A percentile compares a stretch with the other conserved stretches of the same genome.
Conservation (phyloP, 1,140 invertebrate species). For the Drosophila serrata region DNA sequence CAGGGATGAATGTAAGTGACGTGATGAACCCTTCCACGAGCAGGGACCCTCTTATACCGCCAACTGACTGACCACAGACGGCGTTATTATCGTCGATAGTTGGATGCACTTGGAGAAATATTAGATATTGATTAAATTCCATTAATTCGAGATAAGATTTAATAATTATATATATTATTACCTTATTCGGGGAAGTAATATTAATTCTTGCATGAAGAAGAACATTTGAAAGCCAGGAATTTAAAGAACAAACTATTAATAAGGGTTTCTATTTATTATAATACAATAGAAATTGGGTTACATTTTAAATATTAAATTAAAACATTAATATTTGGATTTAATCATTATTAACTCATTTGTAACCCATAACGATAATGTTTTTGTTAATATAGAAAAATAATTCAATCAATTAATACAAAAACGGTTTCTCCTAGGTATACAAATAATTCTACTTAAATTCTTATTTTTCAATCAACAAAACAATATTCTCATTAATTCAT, state of each 20-base stretch:
- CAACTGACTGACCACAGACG: slow-evolving; percentile 32
- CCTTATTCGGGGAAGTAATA: not conserved
- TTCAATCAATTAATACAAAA: too few species aligned
- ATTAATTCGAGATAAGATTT: not conserved
- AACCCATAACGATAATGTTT: too few species aligned
- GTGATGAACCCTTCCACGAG: slow-evolving; percentile 49
- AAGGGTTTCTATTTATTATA: not conserved
- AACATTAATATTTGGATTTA: too few species aligned
- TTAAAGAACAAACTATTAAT: too few species aligned
- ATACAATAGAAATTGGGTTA: too few species aligned
- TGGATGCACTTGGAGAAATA: slow-evolving; percentile 1
- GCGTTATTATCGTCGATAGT: slow-evolving; percentile 48
- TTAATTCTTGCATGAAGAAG: too few species aligned
- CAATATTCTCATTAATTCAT: not conserved
- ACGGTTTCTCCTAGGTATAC: too few species aligned
- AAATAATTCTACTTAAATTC: not conserved
- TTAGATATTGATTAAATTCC: too few species aligned
- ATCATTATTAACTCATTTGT: too few species aligned
- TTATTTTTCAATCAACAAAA: not conserved
- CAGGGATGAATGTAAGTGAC: slow-evolving; percentile 85
- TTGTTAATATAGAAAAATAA: too few species aligned
- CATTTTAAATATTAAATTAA: too few species aligned
- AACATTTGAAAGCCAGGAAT: not conserved
- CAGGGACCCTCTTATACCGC: slow-evolving; percentile 14
- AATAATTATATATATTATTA: too few species aligned